Evolutionary conservation across 2,888 invertebrate species (phyloP).

Genomic region (Lithodes maja): DNA sequence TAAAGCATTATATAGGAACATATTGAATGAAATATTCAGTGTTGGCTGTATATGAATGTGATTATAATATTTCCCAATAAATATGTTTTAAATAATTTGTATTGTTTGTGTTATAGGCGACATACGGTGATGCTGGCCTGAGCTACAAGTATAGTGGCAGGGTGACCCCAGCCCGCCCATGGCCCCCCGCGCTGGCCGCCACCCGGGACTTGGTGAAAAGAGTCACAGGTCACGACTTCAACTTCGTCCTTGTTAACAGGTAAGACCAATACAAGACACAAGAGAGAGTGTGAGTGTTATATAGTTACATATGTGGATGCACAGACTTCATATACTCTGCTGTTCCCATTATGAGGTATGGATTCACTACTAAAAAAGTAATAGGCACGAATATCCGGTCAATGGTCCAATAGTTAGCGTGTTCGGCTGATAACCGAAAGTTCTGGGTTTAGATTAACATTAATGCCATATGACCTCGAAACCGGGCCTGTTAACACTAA

Average conservation of each 20-base stretch:
- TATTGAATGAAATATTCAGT: neutral
- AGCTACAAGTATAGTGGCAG: slow-evolving; percentile 81
- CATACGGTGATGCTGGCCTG: slow-evolving; percentile 81
- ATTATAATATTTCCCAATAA: slow-evolving; percentile 13
- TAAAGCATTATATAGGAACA: neutral
- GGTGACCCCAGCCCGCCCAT: slow-evolving; percentile 80
- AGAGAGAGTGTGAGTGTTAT: too few relatives aligned
- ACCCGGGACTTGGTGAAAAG: slow-evolving; percentile 77
- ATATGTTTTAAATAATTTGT: neutral
- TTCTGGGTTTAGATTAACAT: too few relatives aligned
- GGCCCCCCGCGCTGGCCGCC: slow-evolving; percentile 78
- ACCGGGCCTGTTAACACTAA: too few relatives aligned
- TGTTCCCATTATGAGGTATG: too few relatives aligned
- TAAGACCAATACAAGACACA: slow-evolving; percentile 72
- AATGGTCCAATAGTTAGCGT: too few relatives aligned
- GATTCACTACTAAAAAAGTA: too few relatives aligned
- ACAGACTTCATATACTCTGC: too few relatives aligned
- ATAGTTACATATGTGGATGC: too few relatives aligned
- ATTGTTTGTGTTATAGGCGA: slow-evolving; percentile 75
- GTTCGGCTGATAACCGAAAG: too few relatives aligned
- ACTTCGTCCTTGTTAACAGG: slow-evolving; percentile 83
- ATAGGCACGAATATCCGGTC: too few relatives aligned
- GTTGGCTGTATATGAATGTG: neutral
- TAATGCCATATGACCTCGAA: too few relatives aligned
- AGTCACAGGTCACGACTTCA: slow-evolving; percentile 79